Conservation (phyloP, 37 sponge, comb jelly and placozoan genomes). For the Ianthella basta region DNA sequence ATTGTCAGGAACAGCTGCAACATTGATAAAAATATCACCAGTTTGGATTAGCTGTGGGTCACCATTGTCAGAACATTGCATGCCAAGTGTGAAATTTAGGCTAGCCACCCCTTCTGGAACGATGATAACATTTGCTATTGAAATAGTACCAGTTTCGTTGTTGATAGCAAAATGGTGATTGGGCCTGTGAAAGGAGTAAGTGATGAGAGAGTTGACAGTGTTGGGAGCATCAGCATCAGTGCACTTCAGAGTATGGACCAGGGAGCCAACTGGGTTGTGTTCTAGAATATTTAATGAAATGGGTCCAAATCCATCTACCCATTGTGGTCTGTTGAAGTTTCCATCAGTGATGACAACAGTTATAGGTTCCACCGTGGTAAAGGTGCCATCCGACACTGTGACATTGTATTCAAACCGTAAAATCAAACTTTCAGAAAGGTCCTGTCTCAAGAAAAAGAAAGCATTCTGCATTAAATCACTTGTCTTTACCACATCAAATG, state of each 20-base stretch:
- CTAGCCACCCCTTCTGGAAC: conserved; percentile 34
- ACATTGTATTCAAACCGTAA: not conserved
- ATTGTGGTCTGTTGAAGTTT: conserved; percentile 48
- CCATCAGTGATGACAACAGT: conserved; percentile 43
- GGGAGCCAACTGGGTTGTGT: conserved; percentile 32
- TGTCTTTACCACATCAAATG: conserved; percentile 6
- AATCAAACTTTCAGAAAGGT: not conserved
- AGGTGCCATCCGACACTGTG: conserved; percentile 34
- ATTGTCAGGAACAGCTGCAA: conserved; percentile 11
- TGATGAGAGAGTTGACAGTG: conserved; percentile 53
- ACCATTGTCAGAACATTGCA: conserved; percentile 56
- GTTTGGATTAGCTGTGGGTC: conserved; percentile 34
- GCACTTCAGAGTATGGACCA: conserved; percentile 40
- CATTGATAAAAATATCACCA: conserved; percentile 35
- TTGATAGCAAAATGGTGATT: conserved; percentile 45
- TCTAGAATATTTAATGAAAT: conserved; percentile 42
- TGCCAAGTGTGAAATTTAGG: conserved; percentile 18
- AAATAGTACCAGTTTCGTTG: conserved; percentile 45
- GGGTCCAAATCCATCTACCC: conserved; percentile 15
- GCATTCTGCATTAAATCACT: conserved; percentile 18
- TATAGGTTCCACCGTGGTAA: conserved; percentile 9
- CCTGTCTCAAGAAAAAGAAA: conserved; percentile 8
- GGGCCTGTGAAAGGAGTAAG: conserved; percentile 54
- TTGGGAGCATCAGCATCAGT: conserved; percentile 50
- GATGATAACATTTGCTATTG: conserved; percentile 30